Percentiles rank a stretch among this genome's conserved stretches.
phyloP scores from a whole-genome alignment of 1,140 invertebrate genomes.

The Telenomus remus region DNA sequence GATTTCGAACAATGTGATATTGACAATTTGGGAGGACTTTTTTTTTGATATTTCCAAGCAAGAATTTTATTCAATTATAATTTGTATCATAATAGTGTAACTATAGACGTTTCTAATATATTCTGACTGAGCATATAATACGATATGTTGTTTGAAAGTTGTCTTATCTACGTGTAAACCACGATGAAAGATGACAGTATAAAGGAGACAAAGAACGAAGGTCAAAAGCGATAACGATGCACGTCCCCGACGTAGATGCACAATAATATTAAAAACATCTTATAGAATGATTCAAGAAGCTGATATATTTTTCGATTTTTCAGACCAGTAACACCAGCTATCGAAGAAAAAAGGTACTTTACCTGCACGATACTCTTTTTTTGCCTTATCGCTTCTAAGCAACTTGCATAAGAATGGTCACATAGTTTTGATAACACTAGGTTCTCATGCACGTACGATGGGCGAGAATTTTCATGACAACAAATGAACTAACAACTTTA shows the following conservation, averaged over 20 bases:
- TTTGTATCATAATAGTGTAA: no score
- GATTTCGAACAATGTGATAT: constrained; percentile 11
- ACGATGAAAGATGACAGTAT: neutral
- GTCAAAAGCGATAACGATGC: constrained; percentile 16
- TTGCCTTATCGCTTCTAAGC: constrained; percentile 57
- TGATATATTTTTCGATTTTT: constrained; percentile 67
- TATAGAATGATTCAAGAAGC: constrained; percentile 41
- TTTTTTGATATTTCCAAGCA: no score
- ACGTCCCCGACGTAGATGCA: constrained; percentile 40
- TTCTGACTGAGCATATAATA: no score
- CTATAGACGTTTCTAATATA: no score
- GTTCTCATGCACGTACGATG: constrained; percentile 44
- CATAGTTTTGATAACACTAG: constrained; percentile 54
- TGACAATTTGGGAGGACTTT: constrained; percentile 5
- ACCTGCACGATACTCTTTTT: constrained; percentile 60
- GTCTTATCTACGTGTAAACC: no score
- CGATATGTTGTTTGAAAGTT: no score
- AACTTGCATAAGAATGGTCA: constrained; percentile 60
- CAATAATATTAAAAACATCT: constrained; percentile 42
- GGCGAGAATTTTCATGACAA: constrained; percentile 14
- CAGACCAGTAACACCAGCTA: constrained; percentile 67
- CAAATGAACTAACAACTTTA: neutral
- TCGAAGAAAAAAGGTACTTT: constrained; percentile 66
- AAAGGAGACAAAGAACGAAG: constrained; percentile 3
- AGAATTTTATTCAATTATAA: no score